phyloP scores from a whole-genome alignment of 2,113 vertebrate species.

The Rhagologus leucostigma region DNA sequence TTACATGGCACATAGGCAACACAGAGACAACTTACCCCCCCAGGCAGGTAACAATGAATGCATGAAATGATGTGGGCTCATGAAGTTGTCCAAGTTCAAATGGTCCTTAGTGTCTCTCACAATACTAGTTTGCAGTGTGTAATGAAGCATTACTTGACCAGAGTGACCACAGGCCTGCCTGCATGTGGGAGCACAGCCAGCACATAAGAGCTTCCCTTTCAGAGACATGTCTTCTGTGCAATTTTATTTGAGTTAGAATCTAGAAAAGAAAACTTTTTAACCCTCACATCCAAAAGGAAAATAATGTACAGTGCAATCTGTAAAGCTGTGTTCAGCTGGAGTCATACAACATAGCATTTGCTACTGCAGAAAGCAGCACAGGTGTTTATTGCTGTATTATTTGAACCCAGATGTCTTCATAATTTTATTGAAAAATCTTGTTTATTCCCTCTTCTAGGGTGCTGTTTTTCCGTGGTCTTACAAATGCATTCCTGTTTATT shows the following conservation, averaged over 20 bases:
- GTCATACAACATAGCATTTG: accelerated
- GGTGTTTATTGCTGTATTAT: neutral
- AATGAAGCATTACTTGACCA: neutral
- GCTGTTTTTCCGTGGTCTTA: neutral
- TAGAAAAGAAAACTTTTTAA: neutral
- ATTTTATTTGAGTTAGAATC: neutral
- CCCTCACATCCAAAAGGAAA: neutral
- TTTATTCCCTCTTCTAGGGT: neutral
- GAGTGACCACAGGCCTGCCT: neutral
- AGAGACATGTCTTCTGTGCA: neutral
- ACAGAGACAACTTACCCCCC: neutral
- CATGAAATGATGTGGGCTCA: neutral
- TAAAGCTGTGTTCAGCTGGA: neutral
- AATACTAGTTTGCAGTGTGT: neutral
- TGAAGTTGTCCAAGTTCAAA: neutral
- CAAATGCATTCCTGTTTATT: neutral
- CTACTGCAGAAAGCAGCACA: neutral
- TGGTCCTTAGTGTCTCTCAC: neutral
- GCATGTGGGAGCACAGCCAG: neutral
- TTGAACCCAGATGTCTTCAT: neutral
- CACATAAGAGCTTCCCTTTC: neutral
- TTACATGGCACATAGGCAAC: neutral
- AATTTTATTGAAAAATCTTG: neutral
- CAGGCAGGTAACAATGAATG: neutral
- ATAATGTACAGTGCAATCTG: neutral